These are phyloP conservation scores for Opisthocomus hoazin DNA, from an alignment of 2,113 vertebrate species.

Conservation along the genomic window DNA sequence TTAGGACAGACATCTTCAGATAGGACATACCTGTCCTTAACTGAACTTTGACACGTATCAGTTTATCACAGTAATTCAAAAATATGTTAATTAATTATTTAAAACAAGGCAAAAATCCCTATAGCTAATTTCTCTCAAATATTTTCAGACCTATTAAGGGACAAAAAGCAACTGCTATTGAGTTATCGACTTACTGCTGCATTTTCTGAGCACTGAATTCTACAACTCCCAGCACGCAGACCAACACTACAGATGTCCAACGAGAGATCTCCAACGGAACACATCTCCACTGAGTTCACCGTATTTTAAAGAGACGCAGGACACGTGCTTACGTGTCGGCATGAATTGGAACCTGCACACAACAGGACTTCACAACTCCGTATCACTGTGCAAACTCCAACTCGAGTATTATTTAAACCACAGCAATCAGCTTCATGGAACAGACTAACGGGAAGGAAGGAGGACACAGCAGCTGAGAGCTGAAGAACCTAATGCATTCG, in stretches of 20 bases:
- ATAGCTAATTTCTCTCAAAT: background rate
- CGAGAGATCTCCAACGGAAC: too few species aligned
- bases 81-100: background rate
- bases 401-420: background rate
- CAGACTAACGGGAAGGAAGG: background rate
- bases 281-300: background rate
- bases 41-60: background rate
- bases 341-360: background rate
- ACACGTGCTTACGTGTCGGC: background rate
- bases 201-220: background rate
- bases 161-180: background rate
- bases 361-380: background rate
- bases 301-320: background rate
- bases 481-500: background rate
- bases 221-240: background rate
- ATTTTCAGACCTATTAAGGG: background rate
- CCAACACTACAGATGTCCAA: too few species aligned
- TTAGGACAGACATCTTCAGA: background rate
- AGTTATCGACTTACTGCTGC: background rate
- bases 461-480: background rate
- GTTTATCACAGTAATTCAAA: background rate
- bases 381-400: background rate
- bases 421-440: background rate
- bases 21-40: background rate
- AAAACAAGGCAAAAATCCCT: background rate